Conservation (phyloP, 2,888 invertebrate species). For the Spodoptera littoralis region DNA sequence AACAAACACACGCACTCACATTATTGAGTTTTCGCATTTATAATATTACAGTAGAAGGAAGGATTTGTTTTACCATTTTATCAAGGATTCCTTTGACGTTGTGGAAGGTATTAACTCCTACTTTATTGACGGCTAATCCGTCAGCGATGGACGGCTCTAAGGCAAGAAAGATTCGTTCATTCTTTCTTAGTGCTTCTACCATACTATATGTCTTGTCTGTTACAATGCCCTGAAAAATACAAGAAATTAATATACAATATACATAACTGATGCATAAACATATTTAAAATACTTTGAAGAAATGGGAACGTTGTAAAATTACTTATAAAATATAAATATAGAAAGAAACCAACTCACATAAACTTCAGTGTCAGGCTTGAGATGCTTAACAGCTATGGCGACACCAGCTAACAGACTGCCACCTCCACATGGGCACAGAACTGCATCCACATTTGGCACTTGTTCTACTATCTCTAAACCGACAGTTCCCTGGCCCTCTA, state of each 20-base stretch:
- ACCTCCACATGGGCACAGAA: constrained; percentile 97
- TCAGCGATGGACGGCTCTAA: constrained; percentile 94
- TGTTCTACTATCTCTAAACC: constrained; percentile 98
- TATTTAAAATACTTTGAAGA: too few relatives aligned
- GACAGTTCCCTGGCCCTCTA: constrained; percentile 98
- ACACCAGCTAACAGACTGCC: constrained; percentile 97
- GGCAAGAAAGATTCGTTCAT: constrained; percentile 91
- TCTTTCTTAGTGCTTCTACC: constrained; percentile 88
- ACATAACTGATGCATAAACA: too few relatives aligned
- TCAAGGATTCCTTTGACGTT: constrained; percentile 78
- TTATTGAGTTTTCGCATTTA: too few relatives aligned
- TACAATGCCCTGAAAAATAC: constrained; percentile 72
- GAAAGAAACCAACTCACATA: constrained; percentile 90
- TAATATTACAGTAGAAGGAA: too few relatives aligned
- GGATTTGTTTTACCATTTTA: constrained; percentile 74
- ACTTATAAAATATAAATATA: background rate
- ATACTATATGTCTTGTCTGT: constrained; percentile 81
- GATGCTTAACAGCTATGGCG: constrained; percentile 95
- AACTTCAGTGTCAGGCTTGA: constrained; percentile 94
- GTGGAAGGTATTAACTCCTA: constrained; percentile 81
- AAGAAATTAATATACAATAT: too few relatives aligned
- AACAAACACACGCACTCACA: too few relatives aligned
- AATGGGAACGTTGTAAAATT: background rate
- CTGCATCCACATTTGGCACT: constrained; percentile 94
- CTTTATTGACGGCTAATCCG: constrained; percentile 89